phyloP scores from a whole-genome alignment of 1,140 invertebrate genomes.

The Xylocopa sonorina region DNA sequence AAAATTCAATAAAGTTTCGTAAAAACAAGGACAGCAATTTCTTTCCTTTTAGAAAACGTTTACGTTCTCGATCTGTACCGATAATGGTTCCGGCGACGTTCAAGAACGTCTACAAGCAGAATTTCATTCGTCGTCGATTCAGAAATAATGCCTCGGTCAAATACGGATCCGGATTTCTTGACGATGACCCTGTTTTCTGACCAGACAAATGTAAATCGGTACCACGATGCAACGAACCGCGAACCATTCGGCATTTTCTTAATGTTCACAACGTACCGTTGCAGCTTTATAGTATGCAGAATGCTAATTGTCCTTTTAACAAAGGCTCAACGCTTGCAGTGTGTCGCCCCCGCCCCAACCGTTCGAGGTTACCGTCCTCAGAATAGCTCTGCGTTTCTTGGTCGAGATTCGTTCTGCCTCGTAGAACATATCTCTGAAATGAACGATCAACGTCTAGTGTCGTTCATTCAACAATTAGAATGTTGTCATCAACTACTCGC shows the following conservation, averaged over 20 bases:
- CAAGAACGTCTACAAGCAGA: conserved; percentile 2
- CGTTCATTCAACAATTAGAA: too few species aligned
- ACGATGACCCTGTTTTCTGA: conserved; percentile 1
- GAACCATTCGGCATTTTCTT: conserved; percentile 48
- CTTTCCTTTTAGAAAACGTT: not conserved
- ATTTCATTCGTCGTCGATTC: not conserved
- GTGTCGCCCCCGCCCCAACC: not conserved
- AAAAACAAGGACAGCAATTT: conserved; percentile 7
- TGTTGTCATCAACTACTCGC: too few species aligned
- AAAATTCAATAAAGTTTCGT: not conserved
- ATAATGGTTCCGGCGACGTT: not conserved
- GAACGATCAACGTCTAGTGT: too few species aligned
- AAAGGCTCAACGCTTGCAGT: conserved; percentile 44
- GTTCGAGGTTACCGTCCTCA: conserved; percentile 19
- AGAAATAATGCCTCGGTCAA: conserved; percentile 3
- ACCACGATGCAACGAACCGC: conserved; percentile 12
- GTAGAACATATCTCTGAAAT: too few species aligned
- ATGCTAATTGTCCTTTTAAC: conserved; percentile 71
- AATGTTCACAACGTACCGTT: conserved; percentile 44
- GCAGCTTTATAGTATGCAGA: conserved; percentile 60
- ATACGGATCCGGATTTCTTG: not conserved
- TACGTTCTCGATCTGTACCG: not conserved
- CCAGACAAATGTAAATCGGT: conserved; percentile 49
- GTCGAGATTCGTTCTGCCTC: not conserved
- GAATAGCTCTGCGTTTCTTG: conserved; percentile 39